Percentiles rank a stretch among this genome's conserved stretches.
These are phyloP conservation scores for Parazoanthus darwini DNA, from an alignment of 92 coral and sea anemone genomes.

Conservation along the genomic window DNA sequence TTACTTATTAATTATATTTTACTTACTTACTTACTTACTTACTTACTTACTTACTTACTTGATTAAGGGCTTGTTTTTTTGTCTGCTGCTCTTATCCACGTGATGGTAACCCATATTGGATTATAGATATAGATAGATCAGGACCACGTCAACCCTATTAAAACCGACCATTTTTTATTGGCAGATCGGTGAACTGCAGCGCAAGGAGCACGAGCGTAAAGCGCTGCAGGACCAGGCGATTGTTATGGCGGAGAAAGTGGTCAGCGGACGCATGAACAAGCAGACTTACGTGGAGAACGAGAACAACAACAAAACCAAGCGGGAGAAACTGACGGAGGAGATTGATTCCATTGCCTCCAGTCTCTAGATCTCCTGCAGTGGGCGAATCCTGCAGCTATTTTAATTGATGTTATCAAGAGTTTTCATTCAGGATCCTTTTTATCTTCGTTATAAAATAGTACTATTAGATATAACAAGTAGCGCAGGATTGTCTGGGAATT, in stretches of 20 bases:
- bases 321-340: constrained; percentile 87
- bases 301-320: constrained; percentile 73
- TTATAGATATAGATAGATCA: too few relatives aligned
- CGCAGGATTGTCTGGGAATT: neutral
- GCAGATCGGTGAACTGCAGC: constrained; percentile 89
- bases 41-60: too few relatives aligned
- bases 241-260: constrained; percentile 91
- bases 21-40: too few relatives aligned
- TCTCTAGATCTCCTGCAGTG: constrained; percentile 41
- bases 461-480: neutral
- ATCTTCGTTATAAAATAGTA: neutral
- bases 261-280: constrained; percentile 91
- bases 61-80: too few relatives aligned
- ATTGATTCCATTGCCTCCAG: constrained; percentile 80
- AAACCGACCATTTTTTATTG: neutral
- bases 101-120: too few relatives aligned
- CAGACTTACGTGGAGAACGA: constrained; percentile 84
- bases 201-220: constrained; percentile 92
- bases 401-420: constrained; percentile 5
- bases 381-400: constrained; percentile 24
- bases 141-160: neutral
- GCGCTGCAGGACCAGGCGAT: constrained; percentile 89
- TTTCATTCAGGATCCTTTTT: constrained; percentile 11
- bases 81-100: too few relatives aligned
- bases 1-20: too few relatives aligned